Evolutionary conservation across 2,113 vertebrate species (phyloP), one percentile per base, ranked within the genome.

Genomic region (Varanus salvator): DNA sequence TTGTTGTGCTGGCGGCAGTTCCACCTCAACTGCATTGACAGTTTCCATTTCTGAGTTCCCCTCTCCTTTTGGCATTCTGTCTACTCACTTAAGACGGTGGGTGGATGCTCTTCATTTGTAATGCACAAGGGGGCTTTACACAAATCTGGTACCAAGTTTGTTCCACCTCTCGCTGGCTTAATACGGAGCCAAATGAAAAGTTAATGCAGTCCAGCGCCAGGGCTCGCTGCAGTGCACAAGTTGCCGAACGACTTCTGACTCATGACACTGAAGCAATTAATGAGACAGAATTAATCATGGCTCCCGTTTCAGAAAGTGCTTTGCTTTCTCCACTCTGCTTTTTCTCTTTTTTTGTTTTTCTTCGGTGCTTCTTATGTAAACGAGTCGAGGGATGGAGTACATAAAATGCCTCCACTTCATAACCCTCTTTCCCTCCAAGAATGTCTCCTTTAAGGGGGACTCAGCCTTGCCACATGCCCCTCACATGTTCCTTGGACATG

Each of bases 141-240:
- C 34, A 90, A 31, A 60, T 19, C 3, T 3, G 66, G 14, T 3
- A 44, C n/a, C 3, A 52, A n/a, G 50, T 87, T 64, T 64, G n/a
- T 60, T 89, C 66, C 69, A 11, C 34, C 0, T 0, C 23, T 25
- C 72, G 69, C 17, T 54, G 69, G 21, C 19, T 27, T 0, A 0
- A 15, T 25, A 0, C 68, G 6, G 19, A n/a, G 11, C 0, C 0
- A 11, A 80, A 89, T 3, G 1, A 15, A 66, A 48, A 6, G 48
- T 87, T 80, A 72, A 71, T 82, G 8, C 64, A 34, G 23, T 12
- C 4, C 29, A 0, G 1, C 80, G 69, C 69, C 3, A 19, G 23
- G 38, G 86, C 44, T 34, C 27, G 78, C 38, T 7, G 48, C 9
- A 71, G 52, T 25, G 19, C 38, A 23, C 29, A 78, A 44, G 52